Percentiles rank a stretch among this genome's conserved stretches.
These are phyloP conservation scores for Aphidoletes aphidimyza DNA, from an alignment of 2,888 invertebrate genomes.

Conservation along the genomic window DNA sequence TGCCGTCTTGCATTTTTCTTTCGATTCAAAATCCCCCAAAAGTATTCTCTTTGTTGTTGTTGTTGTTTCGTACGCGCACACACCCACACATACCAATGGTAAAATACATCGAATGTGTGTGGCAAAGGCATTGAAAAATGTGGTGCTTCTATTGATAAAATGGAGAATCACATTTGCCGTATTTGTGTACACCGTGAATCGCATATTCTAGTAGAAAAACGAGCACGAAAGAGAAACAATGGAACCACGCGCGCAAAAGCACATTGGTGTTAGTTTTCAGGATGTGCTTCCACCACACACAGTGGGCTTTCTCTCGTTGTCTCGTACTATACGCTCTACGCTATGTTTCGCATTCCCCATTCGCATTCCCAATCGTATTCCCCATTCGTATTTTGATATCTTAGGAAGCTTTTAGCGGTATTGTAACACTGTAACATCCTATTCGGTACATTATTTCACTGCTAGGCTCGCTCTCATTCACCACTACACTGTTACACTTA, in stretches of 20 bases:
- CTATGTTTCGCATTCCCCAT: too few species aligned
- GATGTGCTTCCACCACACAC: conserved; percentile 8
- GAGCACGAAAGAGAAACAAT: not conserved
- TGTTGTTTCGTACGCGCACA: too few species aligned
- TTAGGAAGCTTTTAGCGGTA: conserved; percentile 8
- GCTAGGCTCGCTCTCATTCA: conserved; percentile 14
- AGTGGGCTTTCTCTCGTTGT: not conserved
- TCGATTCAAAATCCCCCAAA: too few species aligned
- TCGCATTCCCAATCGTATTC: too few species aligned
- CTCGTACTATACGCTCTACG: too few species aligned
- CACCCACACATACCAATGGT: too few species aligned
- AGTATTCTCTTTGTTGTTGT: too few species aligned
- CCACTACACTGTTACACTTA: not conserved
- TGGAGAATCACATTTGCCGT: not conserved
- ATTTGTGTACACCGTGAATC: not conserved
- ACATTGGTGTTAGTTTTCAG: conserved; percentile 15
- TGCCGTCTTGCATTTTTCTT: not conserved
- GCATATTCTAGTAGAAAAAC: not conserved
- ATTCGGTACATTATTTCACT: not conserved
- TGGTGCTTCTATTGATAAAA: conserved; percentile 26
- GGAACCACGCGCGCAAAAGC: not conserved
- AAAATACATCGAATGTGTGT: not conserved
- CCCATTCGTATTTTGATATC: not conserved
- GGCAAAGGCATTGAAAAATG: not conserved
- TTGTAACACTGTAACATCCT: conserved; percentile 4